Conservation (phyloP, 2,888 invertebrate genomes). For the Caenorhabditis zanzibari region DNA sequence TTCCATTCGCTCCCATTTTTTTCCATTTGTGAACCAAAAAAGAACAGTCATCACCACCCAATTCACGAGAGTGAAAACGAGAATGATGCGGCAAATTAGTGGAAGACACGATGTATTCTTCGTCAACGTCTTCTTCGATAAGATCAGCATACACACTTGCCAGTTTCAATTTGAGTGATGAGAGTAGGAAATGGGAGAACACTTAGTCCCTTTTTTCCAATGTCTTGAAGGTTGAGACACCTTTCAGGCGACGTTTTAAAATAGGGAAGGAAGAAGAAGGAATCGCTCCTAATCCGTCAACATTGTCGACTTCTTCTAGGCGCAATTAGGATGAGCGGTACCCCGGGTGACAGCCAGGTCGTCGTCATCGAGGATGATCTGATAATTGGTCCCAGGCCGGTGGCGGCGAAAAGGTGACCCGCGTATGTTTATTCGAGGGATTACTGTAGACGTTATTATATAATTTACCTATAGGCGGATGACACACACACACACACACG, state of each 20-base stretch:
- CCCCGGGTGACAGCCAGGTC: conserved; percentile 52
- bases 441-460: conserved; percentile 37
- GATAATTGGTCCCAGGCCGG: conserved; percentile 55
- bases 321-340: conserved; percentile 65
- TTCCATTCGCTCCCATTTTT: not conserved
- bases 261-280: too few species aligned
- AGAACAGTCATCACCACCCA: not conserved
- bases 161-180: conserved; percentile 61
- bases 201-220: conserved; percentile 13
- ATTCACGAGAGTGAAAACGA: conserved; percentile 4
- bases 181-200: conserved; percentile 21
- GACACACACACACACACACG: not conserved
- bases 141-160: conserved; percentile 51
- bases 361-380: conserved; percentile 62
- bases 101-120: conserved; percentile 15
- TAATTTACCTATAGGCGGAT: conserved; percentile 21
- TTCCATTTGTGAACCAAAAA: not conserved
- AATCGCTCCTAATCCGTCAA: conserved; percentile 66
- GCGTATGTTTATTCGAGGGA: not conserved
- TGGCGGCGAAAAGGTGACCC: conserved; percentile 54
- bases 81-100: conserved; percentile 59
- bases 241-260: conserved; percentile 27
- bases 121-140: conserved; percentile 14
- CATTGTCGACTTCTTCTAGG: conserved; percentile 61
- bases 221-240: conserved; percentile 16